Base-by-base conservation (phyloP, 2,888 invertebrate genomes). In the Lithosia quadra region DNA sequence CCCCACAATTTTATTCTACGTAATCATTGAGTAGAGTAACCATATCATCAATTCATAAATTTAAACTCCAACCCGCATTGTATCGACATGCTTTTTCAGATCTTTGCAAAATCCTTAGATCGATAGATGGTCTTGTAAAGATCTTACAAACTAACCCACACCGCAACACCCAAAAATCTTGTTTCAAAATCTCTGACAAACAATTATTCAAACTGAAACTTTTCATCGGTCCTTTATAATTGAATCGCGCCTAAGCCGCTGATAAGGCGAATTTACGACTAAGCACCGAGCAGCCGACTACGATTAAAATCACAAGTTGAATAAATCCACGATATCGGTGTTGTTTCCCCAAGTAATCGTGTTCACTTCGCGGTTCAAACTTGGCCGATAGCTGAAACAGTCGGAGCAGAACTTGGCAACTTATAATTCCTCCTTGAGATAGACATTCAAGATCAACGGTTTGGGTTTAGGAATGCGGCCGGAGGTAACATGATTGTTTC, bases 261-360 rank as follows among this genome's bases (percentile, higher is more conserved):
- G 80, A 76, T 76, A 79, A 79, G 64, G 65, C 24, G 71, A 73
- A 81, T 81, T 81, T 79, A 78, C 80, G 77, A 73, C 72, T 70
- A 72, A 77, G 69, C 57, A 68, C 69, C 69, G 34, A 64, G 61
- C 56, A 71, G 73, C 13, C 64, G 49, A 55, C 22, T 21, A 53
- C 64, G 87, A 86, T 89, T 87, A 86, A 86, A 88, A 88, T 88
- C 84, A 78, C 76, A 86, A 90, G 86, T 88, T 86, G 79, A 87
- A 91, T 90, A 91, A 92, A 91, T 90, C 85, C 79, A 75, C 74
- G 80, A 84, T 88, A 90, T 88, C 87, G 84, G 83, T 68, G 68
- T 85, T 91, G 88, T 91, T 91, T 86, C 84, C 74, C 74, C 83
- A 89, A 90, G 91, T 91, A 90, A 91, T 89, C 89, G 87, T 86